Conservation (phyloP, 2,888 invertebrate genomes). For the Alloscopus bannaensis region DNA sequence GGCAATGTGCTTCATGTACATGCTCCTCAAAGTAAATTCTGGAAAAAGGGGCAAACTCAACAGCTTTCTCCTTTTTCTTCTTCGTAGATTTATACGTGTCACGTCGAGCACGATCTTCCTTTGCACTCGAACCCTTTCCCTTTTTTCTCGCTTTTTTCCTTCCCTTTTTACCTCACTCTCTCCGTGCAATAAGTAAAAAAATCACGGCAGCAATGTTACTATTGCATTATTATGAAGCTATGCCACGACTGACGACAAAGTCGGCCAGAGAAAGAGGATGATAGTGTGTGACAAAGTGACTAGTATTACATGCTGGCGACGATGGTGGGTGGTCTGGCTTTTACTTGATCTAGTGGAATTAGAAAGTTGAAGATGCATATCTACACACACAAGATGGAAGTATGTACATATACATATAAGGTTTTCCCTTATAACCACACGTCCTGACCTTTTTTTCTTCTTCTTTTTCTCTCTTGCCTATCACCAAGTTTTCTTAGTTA, state of each 20-base stretch:
- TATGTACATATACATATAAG: neutral
- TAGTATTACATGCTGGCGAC: neutral
- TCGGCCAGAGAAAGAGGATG: neutral
- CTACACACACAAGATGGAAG: neutral
- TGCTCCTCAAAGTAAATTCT: slow-evolving; percentile 21
- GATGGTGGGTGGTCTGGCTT: neutral
- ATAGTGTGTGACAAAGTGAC: slow-evolving; percentile 3
- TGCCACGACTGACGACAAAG: neutral
- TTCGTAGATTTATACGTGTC: slow-evolving; percentile 50
- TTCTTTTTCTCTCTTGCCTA: neutral
- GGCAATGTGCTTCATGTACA: slow-evolving; percentile 5
- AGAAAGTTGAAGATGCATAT: slow-evolving; percentile 30
- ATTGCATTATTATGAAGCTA: neutral
- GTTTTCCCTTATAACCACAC: too few species aligned
- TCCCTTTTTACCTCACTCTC: too few species aligned
- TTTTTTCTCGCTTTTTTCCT: neutral
- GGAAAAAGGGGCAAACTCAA: slow-evolving; percentile 27
- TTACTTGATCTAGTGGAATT: slow-evolving; percentile 13
- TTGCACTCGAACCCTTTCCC: neutral
- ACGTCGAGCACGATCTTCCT: slow-evolving; percentile 39
- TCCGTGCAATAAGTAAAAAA: too few species aligned
- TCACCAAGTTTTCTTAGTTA: slow-evolving; percentile 4
- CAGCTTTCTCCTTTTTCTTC: slow-evolving; percentile 40
- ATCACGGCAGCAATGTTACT: neutral
- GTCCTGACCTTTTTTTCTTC: too few species aligned